Conservation (phyloP, 2,113 vertebrate species). For the Phocoena sinus region DNA sequence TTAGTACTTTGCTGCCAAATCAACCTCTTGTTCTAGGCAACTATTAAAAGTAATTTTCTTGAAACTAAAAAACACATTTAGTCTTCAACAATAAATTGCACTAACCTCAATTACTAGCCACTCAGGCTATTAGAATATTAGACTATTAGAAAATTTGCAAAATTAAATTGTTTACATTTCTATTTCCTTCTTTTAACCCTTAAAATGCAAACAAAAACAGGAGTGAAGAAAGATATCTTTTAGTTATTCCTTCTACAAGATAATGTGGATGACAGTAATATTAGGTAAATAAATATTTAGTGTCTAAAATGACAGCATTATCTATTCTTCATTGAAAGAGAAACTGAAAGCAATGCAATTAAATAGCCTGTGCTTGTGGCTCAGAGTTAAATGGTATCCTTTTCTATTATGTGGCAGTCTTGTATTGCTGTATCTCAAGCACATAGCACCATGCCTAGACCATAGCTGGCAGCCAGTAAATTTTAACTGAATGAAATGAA, state of each 20-base stretch:
- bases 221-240: background rate
- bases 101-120: background rate
- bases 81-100: background rate
- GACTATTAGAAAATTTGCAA: background rate
- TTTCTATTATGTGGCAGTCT: background rate
- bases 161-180: conserved; percentile 32
- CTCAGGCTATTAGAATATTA: background rate
- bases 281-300: background rate
- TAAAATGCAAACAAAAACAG: conserved; percentile 26
- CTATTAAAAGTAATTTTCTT: conserved; percentile 76
- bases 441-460: background rate
- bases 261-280: background rate
- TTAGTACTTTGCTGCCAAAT: conserved; percentile 77
- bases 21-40: conserved; percentile 70
- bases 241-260: background rate
- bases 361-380: background rate
- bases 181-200: conserved; percentile 38
- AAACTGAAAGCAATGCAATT: conserved; percentile 35
- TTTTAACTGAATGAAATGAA: conserved; percentile 15
- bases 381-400: background rate
- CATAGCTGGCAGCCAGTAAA: background rate
- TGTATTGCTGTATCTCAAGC: background rate
- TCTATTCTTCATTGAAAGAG: conserved; percentile 21
- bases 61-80: conserved; percentile 62
- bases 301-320: background rate